Evolutionary conservation across 2,113 vertebrate species (phyloP), one percentile per base, ranked within the genome.

Genomic region (Marmota monax): DNA sequence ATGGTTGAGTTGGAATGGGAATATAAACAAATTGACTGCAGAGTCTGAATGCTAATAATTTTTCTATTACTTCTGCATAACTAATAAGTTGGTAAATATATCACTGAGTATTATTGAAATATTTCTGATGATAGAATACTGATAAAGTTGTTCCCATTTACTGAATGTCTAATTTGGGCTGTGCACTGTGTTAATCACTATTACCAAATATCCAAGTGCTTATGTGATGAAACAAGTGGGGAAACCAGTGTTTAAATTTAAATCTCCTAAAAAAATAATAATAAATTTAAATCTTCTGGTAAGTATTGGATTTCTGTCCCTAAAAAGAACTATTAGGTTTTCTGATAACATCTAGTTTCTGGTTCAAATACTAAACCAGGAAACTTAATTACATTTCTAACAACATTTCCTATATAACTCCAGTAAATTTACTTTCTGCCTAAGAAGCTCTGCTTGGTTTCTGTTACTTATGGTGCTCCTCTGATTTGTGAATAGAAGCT

Each of bases 221-320:
- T 70, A 83, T 84, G 13, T 7, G 48, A 85, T 85, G 2, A 94
- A 27, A 90, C n/a, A 95, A 53, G 48, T 84, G 61, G 34, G 72
- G 14, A 92, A 88, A 78, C 85, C 56, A 63, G 3, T 32, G 4
- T 93, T 92, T 93, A 78, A 93, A 93, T 34, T 74, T 51, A 89
- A 20, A 12, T 45, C 45, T 88, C 5, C n/a, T 45, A 45, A 45
- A 45, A 45, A 45, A 45, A 45, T 45, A 45, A 45, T 45, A 45
- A 45, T 93, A 78, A 93, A 94, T 34, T 74, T 51, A 89, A 20
- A 12, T 45, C 37, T 90, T 4, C n/a, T 45, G 42, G 16, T 74
- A 17, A 3, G 4, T 92, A 69, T 84, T 51, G 22, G 32, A 72
- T 78, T 96, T 67, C 18, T 86, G 0, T 32, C 11, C 20, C 20